Conservation (phyloP, 2,797 vertebrate species). For the Rallus crepitans region DNA sequence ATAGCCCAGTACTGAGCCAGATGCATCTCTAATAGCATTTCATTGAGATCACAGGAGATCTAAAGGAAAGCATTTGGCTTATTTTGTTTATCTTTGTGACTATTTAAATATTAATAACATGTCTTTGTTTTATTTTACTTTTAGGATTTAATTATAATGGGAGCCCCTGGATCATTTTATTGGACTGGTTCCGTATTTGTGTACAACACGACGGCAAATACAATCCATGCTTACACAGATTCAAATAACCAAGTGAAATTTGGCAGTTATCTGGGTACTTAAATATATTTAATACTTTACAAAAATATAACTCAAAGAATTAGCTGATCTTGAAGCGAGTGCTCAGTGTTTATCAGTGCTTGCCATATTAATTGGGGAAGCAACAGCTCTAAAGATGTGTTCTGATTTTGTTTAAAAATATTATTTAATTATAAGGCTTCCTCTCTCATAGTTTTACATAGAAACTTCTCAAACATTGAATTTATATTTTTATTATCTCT, state of each 20-base stretch:
- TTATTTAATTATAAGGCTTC: neutral
- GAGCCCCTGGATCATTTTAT: conserved; percentile 92
- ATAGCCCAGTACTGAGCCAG: neutral
- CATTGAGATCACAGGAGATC: neutral
- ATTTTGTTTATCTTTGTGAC: neutral
- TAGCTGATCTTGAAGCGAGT: neutral
- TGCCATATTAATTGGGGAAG: neutral
- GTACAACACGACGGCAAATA: conserved; percentile 84
- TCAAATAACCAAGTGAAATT: conserved; percentile 83
- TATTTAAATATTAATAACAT: neutral
- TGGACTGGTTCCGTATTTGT: conserved; percentile 96
- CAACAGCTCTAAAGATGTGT: neutral
- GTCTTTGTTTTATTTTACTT: conserved; percentile 59
- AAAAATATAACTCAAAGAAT: neutral
- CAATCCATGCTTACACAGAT: conserved; percentile 84
- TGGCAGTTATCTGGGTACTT: conserved; percentile 94
- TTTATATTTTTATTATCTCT: neutral
- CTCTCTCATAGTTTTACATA: neutral
- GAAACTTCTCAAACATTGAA: neutral
- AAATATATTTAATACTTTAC: neutral
- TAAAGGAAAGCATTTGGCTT: neutral
- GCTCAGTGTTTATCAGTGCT: neutral
- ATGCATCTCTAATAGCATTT: neutral
- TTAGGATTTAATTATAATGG: conserved; percentile 95
- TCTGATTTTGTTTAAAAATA: neutral